phyloP scores from a whole-genome alignment of 2,888 invertebrate species.

The Pristionchus entomophagus region DNA sequence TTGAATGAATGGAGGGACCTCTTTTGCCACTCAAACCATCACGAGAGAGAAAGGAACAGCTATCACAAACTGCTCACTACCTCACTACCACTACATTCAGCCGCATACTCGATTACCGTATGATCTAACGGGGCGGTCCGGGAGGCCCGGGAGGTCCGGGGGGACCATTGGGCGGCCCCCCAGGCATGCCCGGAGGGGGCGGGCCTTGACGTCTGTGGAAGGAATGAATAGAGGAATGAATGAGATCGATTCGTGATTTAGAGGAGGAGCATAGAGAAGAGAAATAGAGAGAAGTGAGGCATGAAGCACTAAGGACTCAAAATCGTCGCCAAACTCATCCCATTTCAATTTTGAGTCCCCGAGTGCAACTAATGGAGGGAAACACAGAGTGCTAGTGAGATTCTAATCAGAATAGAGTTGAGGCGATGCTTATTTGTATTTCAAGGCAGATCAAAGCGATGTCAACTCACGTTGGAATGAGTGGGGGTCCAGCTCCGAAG shows the following conservation, averaged over 20 bases:
- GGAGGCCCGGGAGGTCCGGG: constrained; percentile 24
- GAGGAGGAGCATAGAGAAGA: constrained; percentile 3
- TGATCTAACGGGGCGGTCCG: constrained; percentile 39
- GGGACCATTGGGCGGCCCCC: constrained; percentile 26
- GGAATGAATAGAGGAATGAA: background rate
- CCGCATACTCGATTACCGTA: constrained; percentile 21
- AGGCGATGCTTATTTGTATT: no score
- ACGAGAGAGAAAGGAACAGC: background rate
- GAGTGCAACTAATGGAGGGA: background rate
- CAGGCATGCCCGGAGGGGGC: constrained; percentile 28
- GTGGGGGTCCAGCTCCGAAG: constrained; percentile 36
- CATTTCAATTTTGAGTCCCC: background rate
- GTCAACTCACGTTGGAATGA: constrained; percentile 38
- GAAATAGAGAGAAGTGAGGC: no score
- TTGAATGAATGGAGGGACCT: no score
- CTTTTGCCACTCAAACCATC: background rate
- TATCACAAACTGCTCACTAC: background rate
- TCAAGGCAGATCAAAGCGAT: background rate
- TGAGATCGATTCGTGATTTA: background rate
- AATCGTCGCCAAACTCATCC: background rate
- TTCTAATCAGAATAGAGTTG: background rate
- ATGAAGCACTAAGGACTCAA: no score
- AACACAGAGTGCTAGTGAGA: constrained; percentile 5
- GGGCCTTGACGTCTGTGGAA: constrained; percentile 28
- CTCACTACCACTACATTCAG: constrained; percentile 33